Evolutionary conservation across 2,888 invertebrate genomes (phyloP), one percentile per base, ranked within the genome.

Genomic region (Sericinus montela): DNA sequence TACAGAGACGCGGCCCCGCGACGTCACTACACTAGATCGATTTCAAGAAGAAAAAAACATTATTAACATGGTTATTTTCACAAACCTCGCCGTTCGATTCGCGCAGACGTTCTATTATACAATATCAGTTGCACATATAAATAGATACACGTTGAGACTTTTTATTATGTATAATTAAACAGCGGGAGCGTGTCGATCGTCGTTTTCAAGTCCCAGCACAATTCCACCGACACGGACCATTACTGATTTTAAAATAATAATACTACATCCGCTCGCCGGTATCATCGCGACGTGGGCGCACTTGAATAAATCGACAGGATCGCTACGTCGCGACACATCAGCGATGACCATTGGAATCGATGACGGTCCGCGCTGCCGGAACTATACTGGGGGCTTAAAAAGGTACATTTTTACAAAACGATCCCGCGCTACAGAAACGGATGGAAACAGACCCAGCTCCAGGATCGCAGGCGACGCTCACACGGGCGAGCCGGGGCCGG

Each of bases 81-180:
- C 15, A 25, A 39, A 46, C 25, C 35, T 35, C 34, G 25, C 25
- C 32, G 28, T 34, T 35, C 35, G 46, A 41, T 35, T 40, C 34
- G 34, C 45, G 29, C 40, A 37, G 25, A 39, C 11, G 25, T 34
- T 15, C 28, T 47, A 41, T 40, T 47, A 40, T 47, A 47, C 46
- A 47, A 40, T 41, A 35, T 35, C 35, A 41, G 32, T 32, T 32
- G 35, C 40, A 40, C 40, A 46, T 46, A 16, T 28, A 14, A 46
- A 46, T 46, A 14, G 32, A 32, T 32, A 47, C 40, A 47, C 35
- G 41, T 42, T 48, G 42, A 48, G 42, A 42, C 36, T 42, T 45
- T 38, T 45, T 38, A n/a, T n/a, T n/a, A 38, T 45, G 38, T 25
- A 28, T 39, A 23, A 38, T 28, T 40, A 46, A 46, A 40, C 16